Evolutionary conservation across 1,140 invertebrate genomes (phyloP), one percentile per base, ranked within the genome.

Genomic region (Pollicipes pollicipes): DNA sequence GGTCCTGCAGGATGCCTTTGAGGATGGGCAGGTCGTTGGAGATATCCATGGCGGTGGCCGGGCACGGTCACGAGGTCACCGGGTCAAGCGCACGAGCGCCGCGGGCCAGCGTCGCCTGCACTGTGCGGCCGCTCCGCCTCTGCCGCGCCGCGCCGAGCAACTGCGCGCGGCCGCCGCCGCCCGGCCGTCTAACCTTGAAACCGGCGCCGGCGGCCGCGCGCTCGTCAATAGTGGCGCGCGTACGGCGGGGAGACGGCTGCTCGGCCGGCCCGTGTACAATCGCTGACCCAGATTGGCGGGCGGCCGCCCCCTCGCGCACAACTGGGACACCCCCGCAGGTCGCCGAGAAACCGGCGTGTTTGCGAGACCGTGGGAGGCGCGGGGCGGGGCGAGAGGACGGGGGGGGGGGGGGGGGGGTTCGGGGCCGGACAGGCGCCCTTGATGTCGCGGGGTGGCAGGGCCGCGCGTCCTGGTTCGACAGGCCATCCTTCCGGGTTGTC

Each of bases 1-100:
- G 45, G 24, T 58, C 90, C 80, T 91, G 90, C 70, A 92, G 85
- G 79, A 92, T 91, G 73, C 88, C 89, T 80, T 91, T 92, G 37
- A 91, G 84, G 77, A 92, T 91, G 73, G 30, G 63, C 17, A 66
- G 29, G 70, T 68, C 30, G n/a, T 69, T 72, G 21, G 31, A 27
- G 37, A 66, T 31, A 68, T 58, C 32, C 45, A 27, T 10, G 77
- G 78, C 80, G 45, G 45, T 58, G 13, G 24, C 45, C 8, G 17
- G 45, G 13, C 45, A 58, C 45, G 17, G 45, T 58, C 45, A 58
- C 45, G n/a, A n/a, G n/a, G n/a, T n/a, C n/a, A n/a, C n/a, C n/a
- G 32, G 32, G 10, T 58, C 45, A 58, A n/a, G 45, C 10, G 24
- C 6, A 2, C 45, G 24, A 10, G 8, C 45, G 13, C 45, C 24